phyloP scores from a whole-genome alignment of 2,797 vertebrate genomes.

The Knipowitschia caucasica region DNA sequence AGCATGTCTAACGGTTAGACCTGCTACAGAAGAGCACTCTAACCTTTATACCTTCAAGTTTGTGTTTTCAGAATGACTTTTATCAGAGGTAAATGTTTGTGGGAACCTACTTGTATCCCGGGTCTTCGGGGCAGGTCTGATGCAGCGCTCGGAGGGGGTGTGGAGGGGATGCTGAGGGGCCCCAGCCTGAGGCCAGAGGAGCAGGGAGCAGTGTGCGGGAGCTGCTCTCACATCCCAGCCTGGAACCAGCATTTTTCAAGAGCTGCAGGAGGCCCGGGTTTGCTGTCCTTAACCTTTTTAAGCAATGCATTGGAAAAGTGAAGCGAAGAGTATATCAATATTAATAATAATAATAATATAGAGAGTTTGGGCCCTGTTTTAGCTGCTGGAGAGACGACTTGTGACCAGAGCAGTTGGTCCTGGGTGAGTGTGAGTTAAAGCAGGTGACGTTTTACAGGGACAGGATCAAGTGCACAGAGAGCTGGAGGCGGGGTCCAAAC shows the following conservation, averaged over 20 bases:
- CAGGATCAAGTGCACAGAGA: constrained; percentile 36
- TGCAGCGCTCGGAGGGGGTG: constrained; percentile 51
- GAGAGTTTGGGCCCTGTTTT: constrained; percentile 1
- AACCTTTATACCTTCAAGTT: too few relatives aligned
- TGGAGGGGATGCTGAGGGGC: constrained; percentile 49
- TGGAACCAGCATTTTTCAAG: constrained; percentile 60
- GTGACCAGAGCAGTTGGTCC: constrained; percentile 31
- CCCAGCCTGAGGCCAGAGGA: constrained; percentile 43
- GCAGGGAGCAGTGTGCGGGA: constrained; percentile 51
- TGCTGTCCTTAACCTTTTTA: constrained; percentile 66
- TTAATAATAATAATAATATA: not conserved
- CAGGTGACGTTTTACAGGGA: constrained; percentile 35
- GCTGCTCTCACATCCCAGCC: constrained; percentile 53
- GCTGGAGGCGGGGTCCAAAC: constrained; percentile 48
- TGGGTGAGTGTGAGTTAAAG: constrained; percentile 38
- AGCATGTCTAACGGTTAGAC: too few relatives aligned
- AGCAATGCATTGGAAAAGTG: constrained; percentile 62
- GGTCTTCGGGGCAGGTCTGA: constrained; percentile 48
- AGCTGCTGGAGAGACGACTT: constrained; percentile 26
- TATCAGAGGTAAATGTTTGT: not conserved
- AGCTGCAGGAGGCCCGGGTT: constrained; percentile 60
- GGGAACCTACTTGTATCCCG: constrained; percentile 64
- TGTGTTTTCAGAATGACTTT: not conserved
- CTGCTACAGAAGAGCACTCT: too few relatives aligned
- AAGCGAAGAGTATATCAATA: constrained; percentile 11